Evolutionary conservation across 2,113 vertebrate species (phyloP).

Genomic region (Charina bottae): DNA sequence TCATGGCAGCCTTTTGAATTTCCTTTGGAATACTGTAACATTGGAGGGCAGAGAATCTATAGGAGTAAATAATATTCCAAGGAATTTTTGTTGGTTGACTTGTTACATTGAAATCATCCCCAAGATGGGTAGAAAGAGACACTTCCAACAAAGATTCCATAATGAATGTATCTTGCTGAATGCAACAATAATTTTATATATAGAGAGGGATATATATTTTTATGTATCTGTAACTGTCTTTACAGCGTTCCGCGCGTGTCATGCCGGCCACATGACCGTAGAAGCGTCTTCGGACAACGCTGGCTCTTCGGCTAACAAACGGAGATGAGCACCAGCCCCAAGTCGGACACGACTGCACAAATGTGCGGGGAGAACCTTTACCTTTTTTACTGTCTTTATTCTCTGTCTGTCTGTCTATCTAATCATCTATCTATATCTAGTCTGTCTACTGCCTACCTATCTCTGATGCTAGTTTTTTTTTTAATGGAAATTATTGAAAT

Average conservation of each 20-base stretch:
- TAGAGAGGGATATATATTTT: no score
- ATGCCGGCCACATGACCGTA: no score
- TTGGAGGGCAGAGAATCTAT: not conserved
- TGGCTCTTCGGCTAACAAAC: no score
- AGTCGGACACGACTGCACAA: no score
- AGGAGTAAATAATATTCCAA: not conserved
- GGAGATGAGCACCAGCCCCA: no score
- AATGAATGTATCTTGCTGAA: not conserved
- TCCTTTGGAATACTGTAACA: not conserved
- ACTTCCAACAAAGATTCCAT: not conserved
- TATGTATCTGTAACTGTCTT: no score
- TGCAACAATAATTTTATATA: conserved; percentile 10
- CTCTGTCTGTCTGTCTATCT: not conserved
- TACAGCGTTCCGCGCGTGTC: no score
- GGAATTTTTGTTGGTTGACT: not conserved
- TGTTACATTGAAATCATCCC: not conserved
- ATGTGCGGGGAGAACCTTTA: no score
- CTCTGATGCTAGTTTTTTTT: conserved; percentile 14
- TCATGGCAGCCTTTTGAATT: not conserved
- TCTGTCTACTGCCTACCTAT: not conserved
- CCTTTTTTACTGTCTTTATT: no score
- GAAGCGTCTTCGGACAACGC: no score
- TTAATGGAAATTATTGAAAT: conserved; percentile 18
- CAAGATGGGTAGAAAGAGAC: not conserved
- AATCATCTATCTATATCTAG: not conserved